Base-by-base conservation (phyloP, 2,888 invertebrate species). In the Meiosimyza platycephala region DNA sequence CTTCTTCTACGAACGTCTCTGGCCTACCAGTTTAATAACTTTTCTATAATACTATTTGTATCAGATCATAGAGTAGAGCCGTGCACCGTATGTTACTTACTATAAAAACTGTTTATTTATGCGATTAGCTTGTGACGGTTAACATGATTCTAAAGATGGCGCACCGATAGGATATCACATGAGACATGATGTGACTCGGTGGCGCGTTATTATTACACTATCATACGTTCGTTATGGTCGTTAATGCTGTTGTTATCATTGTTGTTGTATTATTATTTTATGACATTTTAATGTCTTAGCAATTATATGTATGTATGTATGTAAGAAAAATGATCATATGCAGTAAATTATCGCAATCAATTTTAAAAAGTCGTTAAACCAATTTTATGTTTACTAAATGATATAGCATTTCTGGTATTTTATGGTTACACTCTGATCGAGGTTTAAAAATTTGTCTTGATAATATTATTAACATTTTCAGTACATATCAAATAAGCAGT, bases 21-120 rank as follows among this genome's bases (percentile, higher is more conserved):
- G 63, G 59, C 65, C 65, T 54, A 48, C 62, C 54, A 71, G 60
- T 60, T 40, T 40, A 40, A 40, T 40, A 40, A 40, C 40, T 40
- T 40, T 40, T 7, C 40, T 9, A 40, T 40, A 40, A 40, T 9
- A 40, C n/a, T n/a, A n/a, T n/a, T n/a, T 28, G 9, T 40, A 7
- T 5, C 40, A 40, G 40, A 40, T 40, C 40, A 6, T 40, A 40
- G 22, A 22, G 9, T 9, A 9, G n/a, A 62, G 16, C 62, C 33
- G 62, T 40, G 40, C 28, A 3, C 28, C 28, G 28, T 28, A 13
- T 62, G 16, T 40, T 40, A 5, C 16, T n/a, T 40, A 6, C 16
- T 78, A 74, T 75, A 79, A 77, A 73, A 76, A 75, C 78, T 80
- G 79, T 80, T 80, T 80, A 80, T 79, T 74, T 65, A 76, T 71